Base-by-base conservation (phyloP, 2,113 vertebrate species). In the Cynoglossus semilaevis region DNA sequence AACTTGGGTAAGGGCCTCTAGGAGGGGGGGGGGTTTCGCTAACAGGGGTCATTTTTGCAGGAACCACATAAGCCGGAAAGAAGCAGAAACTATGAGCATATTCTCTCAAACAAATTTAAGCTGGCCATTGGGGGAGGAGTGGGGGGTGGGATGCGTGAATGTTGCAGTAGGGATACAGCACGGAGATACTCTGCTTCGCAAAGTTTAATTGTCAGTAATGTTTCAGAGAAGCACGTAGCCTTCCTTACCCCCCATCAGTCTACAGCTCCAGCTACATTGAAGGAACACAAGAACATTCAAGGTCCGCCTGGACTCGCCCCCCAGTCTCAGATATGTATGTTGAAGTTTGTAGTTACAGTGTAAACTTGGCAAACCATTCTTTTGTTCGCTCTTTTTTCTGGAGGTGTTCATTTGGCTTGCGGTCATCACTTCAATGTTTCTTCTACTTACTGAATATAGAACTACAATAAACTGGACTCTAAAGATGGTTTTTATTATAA, bases 391-490 rank as follows among this genome's bases (percentile, higher is more conserved):
- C 55, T 83, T 86, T 71, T 77, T 71, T 83, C 84, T 63, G 63
- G 76, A 85, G 72, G 72, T 82, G 77, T 78, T 86, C 78, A 80
- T 84, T 83, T 84, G 84, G 80, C 82, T 86, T 84, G 84, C 85
- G 84, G 83, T 87, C 74, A 70, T 83, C 74, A 43, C 68, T 67
- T 74, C 37, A 55, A 85, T 72, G 70, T 79, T 83, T 85, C 74
- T 80, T 80, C 80, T 79, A 67, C 29, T 50, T 72, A 74, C 87
- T 86, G 78, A 75, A 84, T 81, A 84, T 82, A 85, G 80, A 82
- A 85, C 86, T 87, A 90, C 83, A 81, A 67, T 82, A 83, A 87
- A 88, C 80, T 83, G 72, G 84, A 87, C 87, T 81, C 82, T 85
- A 86, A 74, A 79, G 81, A 85, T 83, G 80, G 68, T 83, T 72